Conservation (phyloP, 2,888 invertebrate species). For the Catotricha subobsoleta region DNA sequence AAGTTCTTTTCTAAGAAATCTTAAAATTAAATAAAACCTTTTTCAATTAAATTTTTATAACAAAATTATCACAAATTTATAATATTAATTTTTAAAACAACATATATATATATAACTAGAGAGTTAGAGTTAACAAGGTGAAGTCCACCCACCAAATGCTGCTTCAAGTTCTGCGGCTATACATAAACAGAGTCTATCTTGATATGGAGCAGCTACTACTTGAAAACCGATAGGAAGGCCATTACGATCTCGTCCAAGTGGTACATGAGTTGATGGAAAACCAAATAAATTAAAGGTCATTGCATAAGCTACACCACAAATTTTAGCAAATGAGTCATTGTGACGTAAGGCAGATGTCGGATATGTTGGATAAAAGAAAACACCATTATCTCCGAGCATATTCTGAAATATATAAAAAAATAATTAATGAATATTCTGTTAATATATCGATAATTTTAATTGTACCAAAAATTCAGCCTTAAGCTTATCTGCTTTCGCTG, state of each 20-base stretch:
- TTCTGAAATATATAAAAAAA: constrained; percentile 23
- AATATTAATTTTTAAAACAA: not conserved
- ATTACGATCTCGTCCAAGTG: constrained; percentile 41
- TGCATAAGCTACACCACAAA: constrained; percentile 42
- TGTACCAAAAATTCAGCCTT: constrained; percentile 28
- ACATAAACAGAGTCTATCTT: constrained; percentile 63
- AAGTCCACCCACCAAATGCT: constrained; percentile 67
- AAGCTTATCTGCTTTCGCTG: constrained; percentile 21
- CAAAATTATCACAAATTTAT: not conserved
- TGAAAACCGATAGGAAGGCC: constrained; percentile 62
- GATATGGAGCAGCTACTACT: constrained; percentile 52
- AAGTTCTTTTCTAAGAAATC: not conserved
- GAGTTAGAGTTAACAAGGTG: constrained; percentile 33
- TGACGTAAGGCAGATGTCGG: constrained; percentile 45
- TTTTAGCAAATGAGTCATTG: constrained; percentile 38
- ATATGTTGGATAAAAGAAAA: constrained; percentile 55
- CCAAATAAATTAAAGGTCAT: constrained; percentile 53
- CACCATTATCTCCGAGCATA: constrained; percentile 48
- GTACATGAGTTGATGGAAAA: constrained; percentile 57
- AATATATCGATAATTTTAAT: not conserved
- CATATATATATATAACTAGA: no score
- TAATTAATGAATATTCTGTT: not conserved
- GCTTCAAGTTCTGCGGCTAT: constrained; percentile 61
- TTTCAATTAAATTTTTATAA: no score
- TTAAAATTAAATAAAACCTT: not conserved